These are phyloP conservation scores for Stegana nigrithorax DNA, from an alignment of 2,888 invertebrate species.

Conservation along the genomic window DNA sequence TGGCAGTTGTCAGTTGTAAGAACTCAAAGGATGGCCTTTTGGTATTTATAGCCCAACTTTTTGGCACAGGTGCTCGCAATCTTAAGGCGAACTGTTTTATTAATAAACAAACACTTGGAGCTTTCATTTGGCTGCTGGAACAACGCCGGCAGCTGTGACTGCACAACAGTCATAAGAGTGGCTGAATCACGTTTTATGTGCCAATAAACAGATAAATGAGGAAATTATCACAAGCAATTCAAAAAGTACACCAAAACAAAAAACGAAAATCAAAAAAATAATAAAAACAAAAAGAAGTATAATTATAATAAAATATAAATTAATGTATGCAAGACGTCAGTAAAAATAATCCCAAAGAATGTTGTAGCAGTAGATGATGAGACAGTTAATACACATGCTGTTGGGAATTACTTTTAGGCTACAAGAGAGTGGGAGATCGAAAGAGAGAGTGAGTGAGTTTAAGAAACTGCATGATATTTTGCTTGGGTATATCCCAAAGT, in stretches of 20 bases:
- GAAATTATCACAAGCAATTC: constrained; percentile 18
- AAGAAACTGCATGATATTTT: not conserved
- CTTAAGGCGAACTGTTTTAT: constrained; percentile 1
- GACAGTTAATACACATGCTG: not conserved
- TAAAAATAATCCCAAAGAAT: constrained; percentile 5
- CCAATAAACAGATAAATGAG: constrained; percentile 19
- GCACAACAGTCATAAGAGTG: not conserved
- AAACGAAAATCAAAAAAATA: not conserved
- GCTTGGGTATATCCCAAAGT: not conserved
- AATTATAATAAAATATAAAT: not conserved
- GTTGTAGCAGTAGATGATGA: not conserved
- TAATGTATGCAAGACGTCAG: constrained; percentile 11
- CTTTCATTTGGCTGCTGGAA: not conserved
- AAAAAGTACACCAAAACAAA: not conserved
- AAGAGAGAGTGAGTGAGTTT: too few relatives aligned
- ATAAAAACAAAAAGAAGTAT: too few relatives aligned
- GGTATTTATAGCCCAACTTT: not conserved
- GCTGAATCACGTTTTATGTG: constrained; percentile 15
- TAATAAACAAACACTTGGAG: not conserved
- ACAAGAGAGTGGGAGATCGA: too few relatives aligned
- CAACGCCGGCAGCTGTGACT: not conserved
- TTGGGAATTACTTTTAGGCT: not conserved
- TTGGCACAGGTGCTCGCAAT: constrained; percentile 6
- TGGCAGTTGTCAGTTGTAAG: not conserved
- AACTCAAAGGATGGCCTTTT: not conserved